A percentile compares a stretch with the other conserved stretches of the same genome.
Conservation (phyloP, 2,888 invertebrate species). For the Sesia bembeciformis region DNA sequence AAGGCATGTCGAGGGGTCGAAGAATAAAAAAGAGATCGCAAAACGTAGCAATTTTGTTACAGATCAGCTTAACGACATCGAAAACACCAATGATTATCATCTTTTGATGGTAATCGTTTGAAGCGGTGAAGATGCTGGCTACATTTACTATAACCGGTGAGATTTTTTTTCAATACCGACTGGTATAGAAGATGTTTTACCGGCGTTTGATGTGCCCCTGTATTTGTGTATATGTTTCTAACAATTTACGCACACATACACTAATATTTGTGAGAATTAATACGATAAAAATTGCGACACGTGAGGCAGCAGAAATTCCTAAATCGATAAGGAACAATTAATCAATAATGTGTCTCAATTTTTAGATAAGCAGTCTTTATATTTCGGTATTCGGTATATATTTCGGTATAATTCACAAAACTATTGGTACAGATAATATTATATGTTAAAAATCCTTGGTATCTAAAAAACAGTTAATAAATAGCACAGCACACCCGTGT, state of each 20-base stretch:
- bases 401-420: no score
- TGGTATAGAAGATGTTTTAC: slow-evolving; percentile 24
- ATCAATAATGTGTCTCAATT: no score
- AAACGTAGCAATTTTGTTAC: slow-evolving; percentile 69
- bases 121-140: slow-evolving; percentile 69
- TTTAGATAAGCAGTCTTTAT: no score
- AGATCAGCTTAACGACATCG: slow-evolving; percentile 74
- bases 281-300: no score
- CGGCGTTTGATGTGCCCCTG: slow-evolving; percentile 49
- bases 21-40: slow-evolving; percentile 56
- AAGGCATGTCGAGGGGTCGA: slow-evolving; percentile 19
- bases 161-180: slow-evolving; percentile 52
- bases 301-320: no score
- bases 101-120: slow-evolving; percentile 70
- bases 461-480: no score
- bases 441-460: no score
- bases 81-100: slow-evolving; percentile 74
- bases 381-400: no score
- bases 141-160: slow-evolving; percentile 60
- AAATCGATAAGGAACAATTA: no score
- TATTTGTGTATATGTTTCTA: slow-evolving; percentile 20
- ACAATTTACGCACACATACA: background rate
- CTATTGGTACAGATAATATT: no score
- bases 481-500: no score
- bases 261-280: background rate